Conservation (phyloP, 2,888 invertebrate species). For the Lasioglossum calceatum region DNA sequence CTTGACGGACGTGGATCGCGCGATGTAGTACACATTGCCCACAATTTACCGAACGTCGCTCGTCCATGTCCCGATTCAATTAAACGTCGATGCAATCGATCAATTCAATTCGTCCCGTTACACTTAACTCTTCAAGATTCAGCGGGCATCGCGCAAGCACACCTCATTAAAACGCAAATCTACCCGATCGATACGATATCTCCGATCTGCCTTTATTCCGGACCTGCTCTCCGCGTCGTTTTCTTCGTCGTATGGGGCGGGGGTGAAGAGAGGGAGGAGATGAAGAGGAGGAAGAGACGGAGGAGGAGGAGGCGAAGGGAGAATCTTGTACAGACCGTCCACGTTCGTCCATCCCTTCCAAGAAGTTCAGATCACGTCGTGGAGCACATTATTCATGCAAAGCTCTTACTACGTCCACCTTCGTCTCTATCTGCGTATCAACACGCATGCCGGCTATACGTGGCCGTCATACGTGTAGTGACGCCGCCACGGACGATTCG, state of each 20-base stretch:
- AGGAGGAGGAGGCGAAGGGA: slow-evolving; percentile 8
- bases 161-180: slow-evolving; percentile 67
- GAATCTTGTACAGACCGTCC: slow-evolving; percentile 56
- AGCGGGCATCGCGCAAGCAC: slow-evolving; percentile 59
- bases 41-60: slow-evolving; percentile 41
- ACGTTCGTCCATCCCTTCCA: slow-evolving; percentile 71
- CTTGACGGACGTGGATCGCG: slow-evolving; percentile 22
- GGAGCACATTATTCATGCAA: slow-evolving; percentile 78
- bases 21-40: slow-evolving; percentile 44
- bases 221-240: slow-evolving; percentile 44
- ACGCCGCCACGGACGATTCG: slow-evolving; percentile 23
- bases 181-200: slow-evolving; percentile 65
- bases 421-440: slow-evolving; percentile 66
- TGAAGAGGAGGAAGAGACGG: neutral
- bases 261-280: neutral
- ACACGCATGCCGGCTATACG: slow-evolving; percentile 58
- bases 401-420: slow-evolving; percentile 69
- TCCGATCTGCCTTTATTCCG: slow-evolving; percentile 62
- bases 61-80: slow-evolving; percentile 49
- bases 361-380: slow-evolving; percentile 76
- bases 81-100: slow-evolving; percentile 61
- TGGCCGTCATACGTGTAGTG: slow-evolving; percentile 55
- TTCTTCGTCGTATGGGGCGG: slow-evolving; percentile 35
- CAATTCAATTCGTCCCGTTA: slow-evolving; percentile 66
- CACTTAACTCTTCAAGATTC: slow-evolving; percentile 62